These are phyloP conservation scores for Heliornis fulica DNA, from an alignment of 2,113 vertebrate species.

Conservation along the genomic window DNA sequence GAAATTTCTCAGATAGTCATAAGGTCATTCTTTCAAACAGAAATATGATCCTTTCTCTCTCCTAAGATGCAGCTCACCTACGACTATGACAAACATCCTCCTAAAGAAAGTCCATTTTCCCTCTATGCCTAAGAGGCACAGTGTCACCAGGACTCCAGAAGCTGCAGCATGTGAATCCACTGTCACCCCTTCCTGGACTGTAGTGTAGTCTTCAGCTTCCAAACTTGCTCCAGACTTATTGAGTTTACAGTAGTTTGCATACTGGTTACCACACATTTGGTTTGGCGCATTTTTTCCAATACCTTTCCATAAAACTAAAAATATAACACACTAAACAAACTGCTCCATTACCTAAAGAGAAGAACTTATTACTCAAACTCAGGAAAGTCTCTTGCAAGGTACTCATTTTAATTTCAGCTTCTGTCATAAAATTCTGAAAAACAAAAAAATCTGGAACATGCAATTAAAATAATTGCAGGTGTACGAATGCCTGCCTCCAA, in stretches of 20 bases:
- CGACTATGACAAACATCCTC: not conserved
- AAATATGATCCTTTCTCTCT: not conserved
- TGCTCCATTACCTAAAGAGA: constrained; percentile 18
- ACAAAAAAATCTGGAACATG: constrained; percentile 81
- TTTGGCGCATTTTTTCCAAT: constrained; percentile 44
- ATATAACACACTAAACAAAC: constrained; percentile 46
- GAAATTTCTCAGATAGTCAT: not conserved
- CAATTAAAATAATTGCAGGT: constrained; percentile 87
- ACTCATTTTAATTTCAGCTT: constrained; percentile 64
- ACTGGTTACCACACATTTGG: constrained; percentile 13
- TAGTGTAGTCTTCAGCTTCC: not conserved
- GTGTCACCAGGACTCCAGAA: not conserved
- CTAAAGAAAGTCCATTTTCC: not conserved
- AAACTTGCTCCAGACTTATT: not conserved
- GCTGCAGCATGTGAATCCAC: not conserved
- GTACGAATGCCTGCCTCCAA: constrained; percentile 80
- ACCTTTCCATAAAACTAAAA: constrained; percentile 66
- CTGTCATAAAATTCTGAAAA: constrained; percentile 60
- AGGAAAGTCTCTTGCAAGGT: constrained; percentile 24
- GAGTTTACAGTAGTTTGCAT: constrained; percentile 46
- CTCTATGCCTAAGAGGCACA: not conserved
- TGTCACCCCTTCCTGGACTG: not conserved
- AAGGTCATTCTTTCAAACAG: not conserved
- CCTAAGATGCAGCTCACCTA: not conserved
- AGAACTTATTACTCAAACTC: constrained; percentile 37